A percentile compares a stretch with the other conserved stretches of the same genome.
phyloP scores from a whole-genome alignment of 1,140 invertebrate genomes.

The Teleopsis dalmanni region DNA sequence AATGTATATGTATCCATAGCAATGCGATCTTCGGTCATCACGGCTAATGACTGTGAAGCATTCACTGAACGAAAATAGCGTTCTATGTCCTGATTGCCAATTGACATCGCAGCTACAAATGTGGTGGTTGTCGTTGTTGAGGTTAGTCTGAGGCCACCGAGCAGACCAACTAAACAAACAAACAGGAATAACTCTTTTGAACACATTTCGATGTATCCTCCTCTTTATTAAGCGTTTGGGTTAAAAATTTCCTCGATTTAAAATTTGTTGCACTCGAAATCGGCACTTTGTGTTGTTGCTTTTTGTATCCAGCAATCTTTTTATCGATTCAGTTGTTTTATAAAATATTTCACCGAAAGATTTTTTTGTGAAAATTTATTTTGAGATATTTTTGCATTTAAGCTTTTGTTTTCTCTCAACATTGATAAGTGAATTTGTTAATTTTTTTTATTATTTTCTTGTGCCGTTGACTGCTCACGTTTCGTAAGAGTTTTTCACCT shows the following conservation, averaged over 20 bases:
- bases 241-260: background rate
- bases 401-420: too few species aligned
- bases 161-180: slow-evolving; percentile 22
- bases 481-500: too few species aligned
- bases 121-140: slow-evolving; percentile 35
- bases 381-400: background rate
- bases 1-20: slow-evolving; percentile 33
- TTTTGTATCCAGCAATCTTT: background rate
- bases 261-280: background rate
- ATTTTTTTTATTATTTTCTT: too few species aligned
- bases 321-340: background rate
- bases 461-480: too few species aligned
- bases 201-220: slow-evolving; percentile 13
- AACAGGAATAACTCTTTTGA: slow-evolving; percentile 15
- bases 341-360: background rate
- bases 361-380: background rate
- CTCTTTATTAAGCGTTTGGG: background rate
- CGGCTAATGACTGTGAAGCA: slow-evolving; percentile 23
- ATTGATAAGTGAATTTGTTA: too few species aligned
- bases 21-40: slow-evolving; percentile 30
- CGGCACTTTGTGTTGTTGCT: background rate
- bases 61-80: slow-evolving; percentile 36
- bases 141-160: slow-evolving; percentile 28
- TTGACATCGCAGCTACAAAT: slow-evolving; percentile 36
- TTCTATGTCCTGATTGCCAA: slow-evolving; percentile 38